phyloP scores from a whole-genome alignment of 1,140 invertebrate genomes.

The Megalopta genalis region DNA sequence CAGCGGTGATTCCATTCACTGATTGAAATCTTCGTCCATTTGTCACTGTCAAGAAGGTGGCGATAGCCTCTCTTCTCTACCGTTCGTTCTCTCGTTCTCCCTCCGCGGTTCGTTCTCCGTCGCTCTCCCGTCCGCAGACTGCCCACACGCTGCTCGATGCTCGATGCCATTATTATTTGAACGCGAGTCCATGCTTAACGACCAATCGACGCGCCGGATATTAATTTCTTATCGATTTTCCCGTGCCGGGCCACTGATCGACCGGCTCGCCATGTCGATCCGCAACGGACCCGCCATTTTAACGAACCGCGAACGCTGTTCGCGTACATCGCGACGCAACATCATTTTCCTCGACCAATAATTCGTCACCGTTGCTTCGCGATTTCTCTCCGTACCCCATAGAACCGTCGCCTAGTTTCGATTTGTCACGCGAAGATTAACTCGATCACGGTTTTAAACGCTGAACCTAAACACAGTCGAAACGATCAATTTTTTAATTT shows the following conservation, averaged over 20 bases:
- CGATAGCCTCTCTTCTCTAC: conserved; percentile 77
- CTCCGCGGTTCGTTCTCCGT: not conserved
- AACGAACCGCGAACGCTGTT: conserved; percentile 59
- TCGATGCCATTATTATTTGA: conserved; percentile 77
- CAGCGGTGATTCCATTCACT: conserved; percentile 81
- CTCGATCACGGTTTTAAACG: not conserved
- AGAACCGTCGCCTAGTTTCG: not conserved
- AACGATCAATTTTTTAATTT: not conserved
- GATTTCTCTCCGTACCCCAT: too few species aligned
- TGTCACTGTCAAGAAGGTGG: conserved; percentile 84
- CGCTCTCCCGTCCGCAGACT: conserved; percentile 12
- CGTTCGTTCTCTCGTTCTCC: conserved; percentile 32
- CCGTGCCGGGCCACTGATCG: not conserved
- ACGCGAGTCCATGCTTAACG: conserved; percentile 71
- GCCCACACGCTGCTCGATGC: conserved; percentile 46
- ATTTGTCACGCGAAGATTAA: not conserved
- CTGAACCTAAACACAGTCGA: too few species aligned
- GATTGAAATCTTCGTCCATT: conserved; percentile 83
- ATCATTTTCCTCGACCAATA: too few species aligned
- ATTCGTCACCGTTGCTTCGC: too few species aligned
- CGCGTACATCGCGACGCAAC: conserved; percentile 11
- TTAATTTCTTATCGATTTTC: conserved; percentile 78
- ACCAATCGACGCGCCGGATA: conserved; percentile 76
- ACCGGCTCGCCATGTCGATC: conserved; percentile 13
- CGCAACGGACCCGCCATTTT: conserved; percentile 30